Evolutionary conservation across 2,888 invertebrate genomes (phyloP).

Genomic region (Mesorhabditis spiculigera): DNA sequence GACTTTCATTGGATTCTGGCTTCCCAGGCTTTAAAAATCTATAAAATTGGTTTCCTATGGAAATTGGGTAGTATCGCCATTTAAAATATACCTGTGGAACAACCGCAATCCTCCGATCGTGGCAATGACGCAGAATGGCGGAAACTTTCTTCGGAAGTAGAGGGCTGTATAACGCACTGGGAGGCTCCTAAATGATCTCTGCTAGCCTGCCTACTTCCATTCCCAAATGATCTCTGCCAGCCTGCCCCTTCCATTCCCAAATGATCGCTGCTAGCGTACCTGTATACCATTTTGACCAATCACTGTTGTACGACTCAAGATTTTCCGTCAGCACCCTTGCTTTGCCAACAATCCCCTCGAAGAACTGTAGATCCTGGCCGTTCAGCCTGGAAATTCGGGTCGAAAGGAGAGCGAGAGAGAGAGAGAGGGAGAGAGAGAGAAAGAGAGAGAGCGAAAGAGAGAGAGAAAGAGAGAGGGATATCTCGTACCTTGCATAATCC

Average conservation of each 20-base stretch:
- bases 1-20: too few species aligned
- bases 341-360: constrained; percentile 69
- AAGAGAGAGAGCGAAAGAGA: too few species aligned
- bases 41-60: too few species aligned
- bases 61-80: too few species aligned
- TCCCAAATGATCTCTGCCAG: neutral
- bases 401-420: too few species aligned
- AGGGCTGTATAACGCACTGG: constrained; percentile 78
- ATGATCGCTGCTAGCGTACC: constrained; percentile 67
- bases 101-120: constrained; percentile 77
- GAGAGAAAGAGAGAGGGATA: too few species aligned
- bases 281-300: constrained; percentile 79
- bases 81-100: constrained; percentile 69
- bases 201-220: constrained; percentile 68
- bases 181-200: neutral
- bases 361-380: constrained; percentile 67
- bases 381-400: too few species aligned
- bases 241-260: constrained; percentile 67
- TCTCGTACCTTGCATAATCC: too few species aligned
- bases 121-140: constrained; percentile 79
- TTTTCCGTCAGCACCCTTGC: constrained; percentile 74
- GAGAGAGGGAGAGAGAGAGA: too few species aligned
- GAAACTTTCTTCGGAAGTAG: constrained; percentile 81
- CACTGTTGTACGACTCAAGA: constrained; percentile 78
- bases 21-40: too few species aligned